Evolutionary conservation across 1,140 invertebrate species (phyloP), one percentile per base, ranked within the genome.

Genomic region (Musca domestica): DNA sequence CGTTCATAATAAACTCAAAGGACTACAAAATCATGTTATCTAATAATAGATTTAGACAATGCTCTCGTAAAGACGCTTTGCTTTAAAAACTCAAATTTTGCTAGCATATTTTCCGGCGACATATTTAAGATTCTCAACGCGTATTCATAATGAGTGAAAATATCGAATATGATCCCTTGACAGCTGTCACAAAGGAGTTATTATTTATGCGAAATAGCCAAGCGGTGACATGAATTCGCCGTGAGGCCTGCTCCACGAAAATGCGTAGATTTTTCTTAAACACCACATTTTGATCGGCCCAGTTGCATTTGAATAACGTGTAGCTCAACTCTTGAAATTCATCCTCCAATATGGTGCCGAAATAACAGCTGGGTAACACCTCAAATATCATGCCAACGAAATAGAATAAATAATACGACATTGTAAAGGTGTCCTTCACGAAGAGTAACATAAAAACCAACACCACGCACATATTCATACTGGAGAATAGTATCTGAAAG

Each of bases 201-300:
- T 54, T 9, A 52, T 54, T 68, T 1, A 68, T 64, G 25, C 25
- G 48, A 41, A 64, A 64, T 47, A 64, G 22, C 41, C 61, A 61
- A n/a, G 56, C 67, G 19, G 51, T 48, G 22, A 25, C 17, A 54
- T 52, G 23, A 20, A 12, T 17, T 23, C 56, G 58, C 3, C n/a
- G 52, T 12, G 34, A 34, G 4, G 67, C 22, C 2, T 64, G 30
- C 6, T 68, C 67, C 1, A 63, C n/a, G 20, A 61, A 64, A 19
- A 68, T 64, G 3, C 46, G n/a, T 48, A 68, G 12, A 68, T 64
- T 64, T n/a, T 47, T 22, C 17, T 64, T 64, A 49, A 68, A 68
- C 3, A 4, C 9, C 2, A 10, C 15, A 54, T 63, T 30, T 49
- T 68, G 67, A 41, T 68, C 49, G 46, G 64, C 19, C 67, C 67